Percentiles rank a stretch among this genome's conserved stretches.
Conservation (phyloP, 92 coral and sea anemone genomes). For the Paragorgia papillata region DNA sequence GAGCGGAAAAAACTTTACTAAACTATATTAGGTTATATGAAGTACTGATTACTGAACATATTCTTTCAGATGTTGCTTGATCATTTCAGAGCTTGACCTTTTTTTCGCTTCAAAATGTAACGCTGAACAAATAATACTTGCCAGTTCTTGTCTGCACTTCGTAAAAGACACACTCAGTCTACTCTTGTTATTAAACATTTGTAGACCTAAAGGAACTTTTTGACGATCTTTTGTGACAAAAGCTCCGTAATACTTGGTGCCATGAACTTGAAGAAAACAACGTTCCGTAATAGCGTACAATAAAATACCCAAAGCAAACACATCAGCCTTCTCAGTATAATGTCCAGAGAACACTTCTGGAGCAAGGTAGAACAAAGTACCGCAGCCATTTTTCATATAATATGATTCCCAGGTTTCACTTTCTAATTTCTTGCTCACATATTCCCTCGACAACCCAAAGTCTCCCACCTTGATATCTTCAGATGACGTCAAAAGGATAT, state of each 20-base stretch:
- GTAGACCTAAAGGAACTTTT: conserved; percentile 33
- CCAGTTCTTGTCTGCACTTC: not conserved
- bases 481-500: conserved; percentile 57
- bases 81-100: not conserved
- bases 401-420: conserved; percentile 29
- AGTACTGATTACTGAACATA: too few relatives aligned
- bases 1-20: too few relatives aligned
- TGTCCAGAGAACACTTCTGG: conserved; percentile 42
- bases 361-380: conserved; percentile 42
- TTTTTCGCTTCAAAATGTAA: conserved; percentile 20
- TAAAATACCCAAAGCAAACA: conserved; percentile 44
- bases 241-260: conserved; percentile 24
- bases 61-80: too few relatives aligned
- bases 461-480: conserved; percentile 73
- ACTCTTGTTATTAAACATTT: conserved; percentile 12
- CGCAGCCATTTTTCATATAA: conserved; percentile 41
- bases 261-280: not conserved
- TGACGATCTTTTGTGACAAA: not conserved
- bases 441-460: conserved; percentile 68
- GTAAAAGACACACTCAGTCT: not conserved
- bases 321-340: conserved; percentile 54
- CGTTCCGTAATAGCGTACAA: conserved; percentile 52
- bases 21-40: too few relatives aligned
- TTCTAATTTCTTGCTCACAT: conserved; percentile 3
- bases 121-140: conserved; percentile 35